Conservation (phyloP, 2,797 vertebrate species). For the Ceyx erithaca region DNA sequence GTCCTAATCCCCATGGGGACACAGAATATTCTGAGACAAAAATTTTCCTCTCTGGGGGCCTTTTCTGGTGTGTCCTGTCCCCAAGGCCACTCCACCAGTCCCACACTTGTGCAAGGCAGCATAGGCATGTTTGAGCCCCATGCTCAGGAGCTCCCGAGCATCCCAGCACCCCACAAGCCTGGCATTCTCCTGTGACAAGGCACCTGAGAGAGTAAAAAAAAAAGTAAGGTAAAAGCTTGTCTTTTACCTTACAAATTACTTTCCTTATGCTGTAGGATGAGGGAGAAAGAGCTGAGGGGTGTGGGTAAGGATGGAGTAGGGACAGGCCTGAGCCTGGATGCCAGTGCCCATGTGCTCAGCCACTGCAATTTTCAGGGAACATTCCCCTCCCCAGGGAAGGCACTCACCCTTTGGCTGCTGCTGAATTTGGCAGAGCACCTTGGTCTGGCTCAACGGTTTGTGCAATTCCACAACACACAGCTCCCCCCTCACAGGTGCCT, state of each 20-base stretch:
- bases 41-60: neutral
- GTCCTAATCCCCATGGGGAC: neutral
- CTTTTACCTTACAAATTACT: neutral
- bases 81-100: neutral
- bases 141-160: neutral
- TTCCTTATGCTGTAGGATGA: rapidly evolving
- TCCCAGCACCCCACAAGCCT: neutral
- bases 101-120: neutral
- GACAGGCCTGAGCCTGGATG: neutral
- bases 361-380: neutral
- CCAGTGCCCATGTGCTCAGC: neutral
- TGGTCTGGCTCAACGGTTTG: rapidly evolving
- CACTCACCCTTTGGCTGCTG: neutral
- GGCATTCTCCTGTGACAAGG: rapidly evolving
- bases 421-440: neutral
- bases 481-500: neutral
- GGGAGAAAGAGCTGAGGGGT: neutral
- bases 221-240: rapidly evolving
- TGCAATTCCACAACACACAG: rapidly evolving
- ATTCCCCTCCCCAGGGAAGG: neutral
- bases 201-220: neutral
- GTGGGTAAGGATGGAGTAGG: neutral
- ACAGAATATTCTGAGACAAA: neutral
- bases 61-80: neutral
- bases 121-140: rapidly evolving